A percentile compares a stretch with the other conserved stretches of the same genome.
These are phyloP conservation scores for Darevskia nairensis DNA, from an alignment of 2,797 vertebrate genomes.

Conservation along the genomic window DNA sequence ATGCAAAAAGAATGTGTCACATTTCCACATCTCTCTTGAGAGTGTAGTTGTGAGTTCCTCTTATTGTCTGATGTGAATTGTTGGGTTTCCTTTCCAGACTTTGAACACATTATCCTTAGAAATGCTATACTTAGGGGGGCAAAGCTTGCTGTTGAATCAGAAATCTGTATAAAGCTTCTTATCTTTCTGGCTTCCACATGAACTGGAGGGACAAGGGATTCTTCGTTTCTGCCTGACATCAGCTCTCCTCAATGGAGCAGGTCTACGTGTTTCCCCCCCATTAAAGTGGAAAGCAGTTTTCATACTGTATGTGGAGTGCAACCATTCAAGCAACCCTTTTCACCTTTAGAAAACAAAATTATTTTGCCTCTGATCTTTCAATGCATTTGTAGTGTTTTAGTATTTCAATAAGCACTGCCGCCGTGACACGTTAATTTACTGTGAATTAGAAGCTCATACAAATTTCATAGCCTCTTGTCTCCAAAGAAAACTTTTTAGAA, in stretches of 20 bases:
- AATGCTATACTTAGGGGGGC: background rate
- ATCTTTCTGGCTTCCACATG: background rate
- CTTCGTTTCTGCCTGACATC: background rate
- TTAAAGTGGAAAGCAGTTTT: constrained; percentile 30
- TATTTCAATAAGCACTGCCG: constrained; percentile 68
- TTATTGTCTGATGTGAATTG: background rate
- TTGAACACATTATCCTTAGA: constrained; percentile 4
- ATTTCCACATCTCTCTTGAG: background rate
- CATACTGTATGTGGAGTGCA: constrained; percentile 36
- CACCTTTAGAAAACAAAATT: constrained; percentile 67
- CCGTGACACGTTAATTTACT: constrained; percentile 68
- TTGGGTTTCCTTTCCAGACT: background rate
- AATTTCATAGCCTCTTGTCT: constrained; percentile 58
- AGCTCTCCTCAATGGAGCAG: background rate
- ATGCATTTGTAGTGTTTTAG: constrained; percentile 66
- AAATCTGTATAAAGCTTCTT: background rate
- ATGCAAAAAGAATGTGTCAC: background rate
- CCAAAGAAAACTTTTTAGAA: constrained; percentile 54
- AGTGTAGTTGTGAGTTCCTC: background rate
- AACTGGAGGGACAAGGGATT: background rate
- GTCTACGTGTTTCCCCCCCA: background rate
- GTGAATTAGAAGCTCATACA: constrained; percentile 62
- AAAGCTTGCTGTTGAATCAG: background rate
- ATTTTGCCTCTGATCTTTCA: constrained; percentile 63
- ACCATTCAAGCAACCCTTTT: constrained; percentile 26